Percentiles rank a stretch among this genome's conserved stretches.
Evolutionary conservation across 2,888 invertebrate genomes (phyloP).

Genomic region (Petrophora chlorosata): DNA sequence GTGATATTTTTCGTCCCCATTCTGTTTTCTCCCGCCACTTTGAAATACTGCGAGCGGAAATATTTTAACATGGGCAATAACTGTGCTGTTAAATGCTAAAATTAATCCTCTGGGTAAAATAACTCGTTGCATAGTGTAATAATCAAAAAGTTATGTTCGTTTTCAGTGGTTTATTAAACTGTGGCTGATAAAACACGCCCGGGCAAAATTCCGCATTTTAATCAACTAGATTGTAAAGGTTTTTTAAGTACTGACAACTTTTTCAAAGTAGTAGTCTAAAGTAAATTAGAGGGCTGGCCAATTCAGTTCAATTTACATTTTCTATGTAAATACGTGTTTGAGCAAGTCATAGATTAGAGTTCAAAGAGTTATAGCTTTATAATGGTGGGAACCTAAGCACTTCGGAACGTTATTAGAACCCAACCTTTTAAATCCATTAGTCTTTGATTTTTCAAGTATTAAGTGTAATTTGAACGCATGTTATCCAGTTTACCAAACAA

Average conservation of each 20-base stretch:
- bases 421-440: too few relatives aligned
- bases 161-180: conserved; percentile 2
- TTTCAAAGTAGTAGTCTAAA: too few relatives aligned
- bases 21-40: conserved; percentile 2
- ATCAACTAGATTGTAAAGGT: too few relatives aligned
- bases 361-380: neutral
- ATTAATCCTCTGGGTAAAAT: conserved; percentile 18
- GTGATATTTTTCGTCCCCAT: conserved; percentile 5
- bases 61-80: conserved; percentile 14
- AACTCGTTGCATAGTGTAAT: conserved; percentile 14
- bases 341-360: neutral
- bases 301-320: neutral
- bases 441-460: too few relatives aligned
- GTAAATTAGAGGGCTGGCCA: too few relatives aligned
- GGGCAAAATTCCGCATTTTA: too few relatives aligned
- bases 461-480: too few relatives aligned
- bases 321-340: neutral
- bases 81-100: conserved; percentile 18
- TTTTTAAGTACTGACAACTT: too few relatives aligned
- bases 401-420: too few relatives aligned
- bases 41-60: conserved; percentile 14
- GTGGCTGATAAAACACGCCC: too few relatives aligned
- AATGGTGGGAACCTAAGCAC: neutral
- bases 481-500: too few relatives aligned
- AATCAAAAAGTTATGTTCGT: conserved; percentile 17